phyloP scores from a whole-genome alignment of 64 coral and sea anemone species.

The Platygyra sinensis region DNA sequence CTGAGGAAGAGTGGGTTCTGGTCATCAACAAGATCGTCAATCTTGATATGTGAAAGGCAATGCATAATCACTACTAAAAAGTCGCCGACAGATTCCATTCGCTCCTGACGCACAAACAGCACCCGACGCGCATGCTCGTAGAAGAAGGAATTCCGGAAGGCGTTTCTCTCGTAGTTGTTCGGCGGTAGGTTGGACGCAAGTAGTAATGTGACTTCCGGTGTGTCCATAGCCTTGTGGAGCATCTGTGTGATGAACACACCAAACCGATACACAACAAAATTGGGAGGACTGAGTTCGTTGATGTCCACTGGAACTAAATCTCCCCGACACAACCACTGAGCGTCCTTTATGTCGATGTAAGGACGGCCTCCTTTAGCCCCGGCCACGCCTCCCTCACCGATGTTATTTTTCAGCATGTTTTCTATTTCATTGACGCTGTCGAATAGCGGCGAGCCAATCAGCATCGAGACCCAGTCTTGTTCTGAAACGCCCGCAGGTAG shows the following conservation, averaged over 20 bases:
- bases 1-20: constrained; percentile 94
- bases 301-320: constrained; percentile 94
- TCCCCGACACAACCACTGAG: constrained; percentile 92
- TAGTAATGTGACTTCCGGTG: constrained; percentile 94
- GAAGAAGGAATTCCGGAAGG: constrained; percentile 97
- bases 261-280: constrained; percentile 98
- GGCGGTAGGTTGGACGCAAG: constrained; percentile 96
- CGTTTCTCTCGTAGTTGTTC: constrained; percentile 91
- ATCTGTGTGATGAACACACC: constrained; percentile 96
- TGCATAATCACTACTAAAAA: constrained; percentile 99
- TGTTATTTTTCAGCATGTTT: constrained; percentile 78
- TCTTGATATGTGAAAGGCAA: constrained; percentile 89
- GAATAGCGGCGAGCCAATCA: constrained; percentile 91
- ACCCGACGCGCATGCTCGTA: constrained; percentile 95
- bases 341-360: constrained; percentile 97
- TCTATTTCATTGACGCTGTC: constrained; percentile 96
- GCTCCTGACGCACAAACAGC: constrained; percentile 91
- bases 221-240: constrained; percentile 80
- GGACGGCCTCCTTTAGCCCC: constrained; percentile 78
- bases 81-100: constrained; percentile 94
- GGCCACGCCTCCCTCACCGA: constrained; percentile 85
- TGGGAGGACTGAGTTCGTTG: constrained; percentile 89
- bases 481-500: constrained; percentile 84
- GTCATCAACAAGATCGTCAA: constrained; percentile 87
- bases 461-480: constrained; percentile 90